Conservation (phyloP, 2,113 vertebrate genomes). For the Brachypodius melanocephalos region DNA sequence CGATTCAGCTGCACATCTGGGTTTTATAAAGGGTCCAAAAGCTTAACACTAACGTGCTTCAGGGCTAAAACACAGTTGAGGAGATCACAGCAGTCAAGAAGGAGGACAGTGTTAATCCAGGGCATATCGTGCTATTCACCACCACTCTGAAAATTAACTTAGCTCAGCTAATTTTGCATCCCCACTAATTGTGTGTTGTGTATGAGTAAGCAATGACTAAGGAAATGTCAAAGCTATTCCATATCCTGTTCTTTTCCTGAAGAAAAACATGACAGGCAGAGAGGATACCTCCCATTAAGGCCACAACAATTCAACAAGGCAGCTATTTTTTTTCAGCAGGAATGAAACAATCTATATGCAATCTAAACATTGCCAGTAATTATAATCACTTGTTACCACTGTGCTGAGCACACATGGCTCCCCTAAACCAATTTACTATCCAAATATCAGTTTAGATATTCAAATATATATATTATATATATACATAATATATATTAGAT, state of each 20-base stretch:
- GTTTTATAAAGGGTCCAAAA: constrained; percentile 45
- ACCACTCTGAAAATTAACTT: constrained; percentile 54
- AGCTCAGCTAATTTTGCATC: constrained; percentile 71
- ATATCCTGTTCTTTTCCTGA: constrained; percentile 70
- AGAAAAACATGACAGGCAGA: constrained; percentile 30
- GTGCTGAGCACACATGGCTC: neutral
- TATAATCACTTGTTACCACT: neutral
- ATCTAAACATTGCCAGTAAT: neutral
- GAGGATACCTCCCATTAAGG: constrained; percentile 55
- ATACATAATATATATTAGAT: neutral
- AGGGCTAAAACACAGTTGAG: constrained; percentile 16
- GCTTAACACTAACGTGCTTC: neutral
- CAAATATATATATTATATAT: neutral
- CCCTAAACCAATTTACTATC: neutral
- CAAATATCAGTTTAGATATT: neutral
- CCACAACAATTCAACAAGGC: constrained; percentile 49
- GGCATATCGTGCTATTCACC: constrained; percentile 26
- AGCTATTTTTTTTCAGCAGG: constrained; percentile 21
- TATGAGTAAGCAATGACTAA: constrained; percentile 69
- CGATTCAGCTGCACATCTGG: constrained; percentile 20
- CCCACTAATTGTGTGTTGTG: constrained; percentile 55
- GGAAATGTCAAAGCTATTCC: constrained; percentile 62
- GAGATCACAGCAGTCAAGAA: neutral
- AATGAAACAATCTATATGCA: neutral
- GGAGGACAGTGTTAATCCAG: constrained; percentile 50